Conservation (phyloP, 1,140 invertebrate species). For the Drosophila baimaii region DNA sequence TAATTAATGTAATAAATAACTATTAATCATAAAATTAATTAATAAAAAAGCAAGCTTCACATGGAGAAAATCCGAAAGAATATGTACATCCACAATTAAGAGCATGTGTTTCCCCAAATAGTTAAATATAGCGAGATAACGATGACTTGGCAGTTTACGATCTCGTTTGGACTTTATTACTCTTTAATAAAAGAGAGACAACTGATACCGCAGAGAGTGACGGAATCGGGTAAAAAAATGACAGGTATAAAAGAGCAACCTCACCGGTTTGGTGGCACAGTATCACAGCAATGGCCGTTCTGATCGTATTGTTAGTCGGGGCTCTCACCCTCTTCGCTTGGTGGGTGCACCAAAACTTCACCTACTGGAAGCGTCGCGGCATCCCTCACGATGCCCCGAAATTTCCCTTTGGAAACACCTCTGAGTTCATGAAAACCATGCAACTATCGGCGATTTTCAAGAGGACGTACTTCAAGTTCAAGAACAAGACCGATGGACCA, state of each 20-base stretch:
- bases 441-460: conserved; percentile 17
- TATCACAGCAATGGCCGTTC: conserved; percentile 26
- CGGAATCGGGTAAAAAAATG: neutral
- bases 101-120: neutral
- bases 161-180: neutral
- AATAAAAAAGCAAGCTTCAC: neutral
- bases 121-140: neutral
- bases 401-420: conserved; percentile 71
- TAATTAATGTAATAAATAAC: too few relatives aligned
- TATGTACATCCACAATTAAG: neutral
- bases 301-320: conserved; percentile 27
- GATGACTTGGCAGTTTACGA: conserved; percentile 5
- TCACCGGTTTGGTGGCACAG: neutral
- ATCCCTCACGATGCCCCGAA: conserved; percentile 78
- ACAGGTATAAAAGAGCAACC: conserved; percentile 6
- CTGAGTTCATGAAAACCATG: conserved; percentile 31
- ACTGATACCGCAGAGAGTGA: neutral
- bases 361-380: conserved; percentile 82
- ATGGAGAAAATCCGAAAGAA: neutral
- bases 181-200: conserved; percentile 10
- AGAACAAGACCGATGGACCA: conserved; percentile 55
- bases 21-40: neutral
- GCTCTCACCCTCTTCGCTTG: conserved; percentile 16
- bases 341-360: conserved; percentile 28
- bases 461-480: conserved; percentile 45